These are phyloP conservation scores for Lepisosteus oculatus DNA, from an alignment of 2,113 vertebrate species.

Conservation along the genomic window DNA sequence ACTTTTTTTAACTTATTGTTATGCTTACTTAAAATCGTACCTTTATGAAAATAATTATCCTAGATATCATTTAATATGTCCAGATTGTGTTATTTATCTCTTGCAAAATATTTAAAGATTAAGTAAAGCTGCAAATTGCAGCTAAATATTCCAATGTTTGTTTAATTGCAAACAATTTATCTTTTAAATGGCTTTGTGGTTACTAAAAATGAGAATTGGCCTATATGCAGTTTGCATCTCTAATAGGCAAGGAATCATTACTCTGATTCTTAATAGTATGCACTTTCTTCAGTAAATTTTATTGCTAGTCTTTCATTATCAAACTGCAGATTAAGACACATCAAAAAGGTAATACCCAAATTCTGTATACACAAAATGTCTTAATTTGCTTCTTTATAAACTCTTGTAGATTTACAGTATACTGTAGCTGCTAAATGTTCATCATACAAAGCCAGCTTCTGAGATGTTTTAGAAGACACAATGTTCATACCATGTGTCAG, in stretches of 20 bases:
- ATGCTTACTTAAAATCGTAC: conserved; percentile 8
- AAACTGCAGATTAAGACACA: conserved; percentile 6
- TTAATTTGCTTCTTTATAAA: conserved; percentile 10
- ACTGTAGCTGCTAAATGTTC: no score
- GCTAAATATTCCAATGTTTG: conserved; percentile 39
- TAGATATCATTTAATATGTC: conserved; percentile 35
- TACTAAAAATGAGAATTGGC: conserved; percentile 30
- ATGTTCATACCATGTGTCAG: no score
- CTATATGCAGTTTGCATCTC: conserved; percentile 35
- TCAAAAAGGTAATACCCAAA: no score
- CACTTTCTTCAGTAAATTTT: background rate
- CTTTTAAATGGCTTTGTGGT: conserved; percentile 41
- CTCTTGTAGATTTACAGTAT: no score
- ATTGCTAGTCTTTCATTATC: conserved; percentile 1
- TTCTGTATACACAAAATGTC: background rate
- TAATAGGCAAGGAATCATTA: conserved; percentile 32
- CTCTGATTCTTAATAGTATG: conserved; percentile 22
- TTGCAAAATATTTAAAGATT: conserved; percentile 30
- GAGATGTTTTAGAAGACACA: no score
- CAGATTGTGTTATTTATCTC: conserved; percentile 38
- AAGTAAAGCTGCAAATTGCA: conserved; percentile 39
- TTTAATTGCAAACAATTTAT: conserved; percentile 31
- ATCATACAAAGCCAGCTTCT: no score
- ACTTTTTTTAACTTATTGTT: conserved; percentile 9
- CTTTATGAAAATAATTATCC: conserved; percentile 24